Evolutionary conservation across 2,797 vertebrate species (phyloP), one percentile per base, ranked within the genome.

Genomic region (Acrossocheilus wenchowensis): DNA sequence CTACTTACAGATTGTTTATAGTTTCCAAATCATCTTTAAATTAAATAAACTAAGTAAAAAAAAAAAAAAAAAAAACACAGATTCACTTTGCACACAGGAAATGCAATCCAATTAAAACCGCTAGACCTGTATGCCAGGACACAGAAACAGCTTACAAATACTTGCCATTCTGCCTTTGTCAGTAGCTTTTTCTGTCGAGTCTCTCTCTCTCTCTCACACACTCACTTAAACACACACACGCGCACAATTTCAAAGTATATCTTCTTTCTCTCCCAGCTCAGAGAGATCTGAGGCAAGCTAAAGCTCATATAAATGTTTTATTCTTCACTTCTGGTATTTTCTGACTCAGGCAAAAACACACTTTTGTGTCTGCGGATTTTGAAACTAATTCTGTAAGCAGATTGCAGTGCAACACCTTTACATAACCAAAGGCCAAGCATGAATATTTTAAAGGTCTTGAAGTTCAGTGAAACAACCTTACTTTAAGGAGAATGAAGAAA

Each of bases 351-450:
- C 14, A 89, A 91, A 82, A 78, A 83, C 30, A 80, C 36, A 81
- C 62, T 75, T 85, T 85, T 62, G 74, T 74, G 81, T 87, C 60
- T 60, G 92, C 91, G 89, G 88, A 93, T 93, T 92, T 92, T 93
- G 89, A 91, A 93, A 93, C 87, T 90, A 90, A 90, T 91, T 89
- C 91, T 90, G 92, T 92, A 93, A 94, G 92, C 92, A 94, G 91
- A 93, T 90, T 94, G 90, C 90, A 86, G 88, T 89, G 90, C 87
- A 92, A 91, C 91, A 92, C 89, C 92, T 94, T 94, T 92, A 94
- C 90, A 91, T 87, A 92, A 93, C 90, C 91, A 88, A 84, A 19
- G 90, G 93, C 92, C 60, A 69, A 86, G 84, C 75, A 86, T 91
- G 90, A 92, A 93, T 94, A 92, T 93, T 93, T 93, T 86, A 92